Evolutionary conservation across 2,113 vertebrate genomes (phyloP).

Genomic region (Anarhynchus alexandrinus): DNA sequence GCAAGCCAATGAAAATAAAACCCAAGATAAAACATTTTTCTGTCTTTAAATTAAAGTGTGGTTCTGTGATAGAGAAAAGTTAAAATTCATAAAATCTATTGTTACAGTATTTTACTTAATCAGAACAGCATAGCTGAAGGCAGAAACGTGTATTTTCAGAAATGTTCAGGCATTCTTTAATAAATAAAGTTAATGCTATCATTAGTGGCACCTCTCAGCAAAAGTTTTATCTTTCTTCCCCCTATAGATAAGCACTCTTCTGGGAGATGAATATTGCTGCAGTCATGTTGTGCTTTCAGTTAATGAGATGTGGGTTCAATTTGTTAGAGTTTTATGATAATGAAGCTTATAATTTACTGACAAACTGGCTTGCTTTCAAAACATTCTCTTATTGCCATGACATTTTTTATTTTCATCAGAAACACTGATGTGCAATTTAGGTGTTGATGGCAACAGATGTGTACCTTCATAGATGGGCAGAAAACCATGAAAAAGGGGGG

Average conservation of each 20-base stretch:
- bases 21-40: background rate
- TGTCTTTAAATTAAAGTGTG: background rate
- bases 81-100: constrained; percentile 6
- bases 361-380: constrained; percentile 74
- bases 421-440: constrained; percentile 66
- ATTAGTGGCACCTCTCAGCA: constrained; percentile 70
- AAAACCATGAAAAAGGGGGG: background rate
- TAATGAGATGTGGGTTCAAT: constrained; percentile 74
- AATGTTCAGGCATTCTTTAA: constrained; percentile 58
- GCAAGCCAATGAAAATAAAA: constrained; percentile 6
- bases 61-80: background rate
- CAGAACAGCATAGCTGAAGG: background rate
- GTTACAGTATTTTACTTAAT: constrained; percentile 15
- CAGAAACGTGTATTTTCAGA: constrained; percentile 52
- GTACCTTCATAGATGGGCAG: constrained; percentile 27
- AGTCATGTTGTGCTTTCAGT: constrained; percentile 71
- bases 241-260: constrained; percentile 61
- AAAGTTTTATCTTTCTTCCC: constrained; percentile 54
- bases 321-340: constrained; percentile 75
- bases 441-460: constrained; percentile 70
- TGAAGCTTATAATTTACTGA: constrained; percentile 76
- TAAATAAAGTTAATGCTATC: constrained; percentile 68
- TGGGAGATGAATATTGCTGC: constrained; percentile 71
- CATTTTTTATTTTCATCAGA: constrained; percentile 60
- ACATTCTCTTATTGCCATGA: constrained; percentile 60